Evolutionary conservation across 2,113 vertebrate genomes (phyloP), one percentile per base, ranked within the genome.

Genomic region (Crotalus tigris): DNA sequence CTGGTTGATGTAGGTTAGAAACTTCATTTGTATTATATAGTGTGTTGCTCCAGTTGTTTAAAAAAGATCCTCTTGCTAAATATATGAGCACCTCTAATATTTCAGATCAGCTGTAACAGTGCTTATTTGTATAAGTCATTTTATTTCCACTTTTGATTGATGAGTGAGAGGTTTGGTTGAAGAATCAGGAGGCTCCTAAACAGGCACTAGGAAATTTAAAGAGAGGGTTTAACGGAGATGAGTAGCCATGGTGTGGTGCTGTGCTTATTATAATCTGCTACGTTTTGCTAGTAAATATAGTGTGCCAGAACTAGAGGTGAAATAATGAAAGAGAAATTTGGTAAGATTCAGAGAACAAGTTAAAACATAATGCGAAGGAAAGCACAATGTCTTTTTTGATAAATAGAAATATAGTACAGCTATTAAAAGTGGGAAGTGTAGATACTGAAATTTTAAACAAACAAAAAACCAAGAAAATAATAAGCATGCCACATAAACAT

Each of bases 81-180:
- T 46, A 49, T 19, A 15, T 94, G 29, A 2, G 51, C 46, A 81
- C 21, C 11, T 24, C 9, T 15, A 59, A 23, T 69, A 85, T n/a
- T 26, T 89, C 55, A 89, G 15, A 2, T 90, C 8, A n/a, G 49
- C 33, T 58, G 69, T 23, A 6, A 58, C 51, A 44, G 87, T 89
- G 88, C 44, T 89, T 88, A 10, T 69, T 94, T 92, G 49, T 15
- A 54, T 90, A 58, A n/a, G 58, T 10, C 75, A 23, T 86, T 85
- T 93, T 89, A 44, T 61, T 90, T 85, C 39, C 21, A 93, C 12
- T 17, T 39, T 8, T 21, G 44, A n/a, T 19, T 29, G 90, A 39
- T 33, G 49, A 85, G 75, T 93, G 49, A 86, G n/a, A 85, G 94
- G 64, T 26, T 86, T 88, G 57, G 44, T 91, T 89, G 54, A 59